Evolutionary conservation across 2,797 vertebrate species (phyloP).

Genomic region (Amblyraja radiata): DNA sequence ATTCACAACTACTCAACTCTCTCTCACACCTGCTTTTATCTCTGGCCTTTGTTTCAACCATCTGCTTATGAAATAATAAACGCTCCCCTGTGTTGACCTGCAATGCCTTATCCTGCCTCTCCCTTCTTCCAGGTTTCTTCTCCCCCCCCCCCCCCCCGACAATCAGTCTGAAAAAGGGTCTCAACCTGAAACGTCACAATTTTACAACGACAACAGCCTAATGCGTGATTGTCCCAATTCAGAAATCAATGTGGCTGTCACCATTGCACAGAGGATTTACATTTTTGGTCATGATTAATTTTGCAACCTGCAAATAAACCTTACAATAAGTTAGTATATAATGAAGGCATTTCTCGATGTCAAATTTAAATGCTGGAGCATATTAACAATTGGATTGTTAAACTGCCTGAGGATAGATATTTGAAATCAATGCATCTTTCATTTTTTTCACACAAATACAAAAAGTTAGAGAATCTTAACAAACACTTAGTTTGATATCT

Average conservation of each 20-base stretch:
- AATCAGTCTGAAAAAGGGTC: too few relatives aligned
- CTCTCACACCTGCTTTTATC: too few relatives aligned
- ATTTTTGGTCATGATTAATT: background rate
- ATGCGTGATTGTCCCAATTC: background rate
- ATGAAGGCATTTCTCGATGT: background rate
- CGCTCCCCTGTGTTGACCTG: too few relatives aligned
- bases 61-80: too few relatives aligned
- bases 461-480: background rate
- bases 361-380: background rate
- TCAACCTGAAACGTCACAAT: background rate
- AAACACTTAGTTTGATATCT: background rate
- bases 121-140: too few relatives aligned
- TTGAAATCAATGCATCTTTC: background rate
- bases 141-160: too few relatives aligned
- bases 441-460: background rate
- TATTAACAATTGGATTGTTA: background rate
- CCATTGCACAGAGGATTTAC: background rate
- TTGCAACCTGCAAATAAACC: background rate
- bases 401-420: background rate
- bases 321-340: background rate
- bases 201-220: background rate
- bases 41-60: too few relatives aligned
- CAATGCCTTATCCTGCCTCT: too few relatives aligned
- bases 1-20: too few relatives aligned
- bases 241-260: background rate